Base-by-base conservation (phyloP, 2,113 vertebrate species). In the Pollachius pollachius region DNA sequence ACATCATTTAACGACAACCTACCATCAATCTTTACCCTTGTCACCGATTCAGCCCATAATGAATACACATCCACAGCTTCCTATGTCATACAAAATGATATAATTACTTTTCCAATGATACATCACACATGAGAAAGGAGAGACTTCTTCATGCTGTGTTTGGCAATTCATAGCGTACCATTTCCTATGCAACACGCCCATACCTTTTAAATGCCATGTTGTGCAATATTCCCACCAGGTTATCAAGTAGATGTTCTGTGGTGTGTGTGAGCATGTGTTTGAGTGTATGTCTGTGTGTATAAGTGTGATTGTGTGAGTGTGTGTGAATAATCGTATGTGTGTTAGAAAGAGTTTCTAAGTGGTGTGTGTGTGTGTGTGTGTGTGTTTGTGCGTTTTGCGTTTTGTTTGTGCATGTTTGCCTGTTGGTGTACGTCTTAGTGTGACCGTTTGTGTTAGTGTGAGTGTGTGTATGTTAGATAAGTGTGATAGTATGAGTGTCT, bases 101-200 rank as follows among this genome's bases (percentile, higher is more conserved):
- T 81, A 86, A 87, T 80, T 67, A 67, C 75, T 80, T 78, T 63
- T 81, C 87, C 86, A 81, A 86, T 85, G 83, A 75, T 41, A 74
- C 78, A 67, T 85, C 79, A 83, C 81, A 74, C 75, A 76, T 65
- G 30, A 65, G 37, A 69, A 71, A 73, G 81, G 70, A 34, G 62
- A 25, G 72, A 64, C n/a, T 65, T 30, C 25, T 1, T 15, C 27
- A 34, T 61, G 27, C 62, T 63, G 27, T 63, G 67, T 67, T 81
- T 58, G 67, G 37, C 37, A 65, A 65, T 48, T 13, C 37, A 48
- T 48, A 15, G n/a, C 12, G 1, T 69, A 54, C 15, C n/a, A 16
- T 57, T 57, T 13, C 54, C 27, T 16, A 57, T 48, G 41, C 6
- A 48, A 13, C 41, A 12, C 11, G 41, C 9, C 41, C 41, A 9